Evolutionary conservation across 2,888 invertebrate species (phyloP), one percentile per base, ranked within the genome.

Genomic region (Cyaniris semiargus): DNA sequence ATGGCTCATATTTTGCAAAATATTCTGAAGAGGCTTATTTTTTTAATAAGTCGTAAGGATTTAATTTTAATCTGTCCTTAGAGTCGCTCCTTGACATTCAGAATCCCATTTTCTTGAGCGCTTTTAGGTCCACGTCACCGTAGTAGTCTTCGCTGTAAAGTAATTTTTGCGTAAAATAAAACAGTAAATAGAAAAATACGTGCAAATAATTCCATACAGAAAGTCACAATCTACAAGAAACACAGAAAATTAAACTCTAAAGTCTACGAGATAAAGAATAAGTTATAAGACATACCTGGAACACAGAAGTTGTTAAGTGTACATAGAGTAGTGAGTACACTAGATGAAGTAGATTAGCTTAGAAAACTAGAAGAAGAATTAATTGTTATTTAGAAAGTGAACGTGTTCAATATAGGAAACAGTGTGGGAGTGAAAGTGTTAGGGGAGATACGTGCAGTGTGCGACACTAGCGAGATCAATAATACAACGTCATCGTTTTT

Each of bases 71-170:
- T 88, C 91, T 93, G 90, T 89, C 88, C 87, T 93, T 93, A 82
- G 93, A 93, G 91, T 83, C 89, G 90, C 92, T 89, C 89, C 92
- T 88, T 85, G 90, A 85, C 92, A 93, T 95, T 94, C 93, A 96
- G 92, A 95, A 96, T 88, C 97, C 97, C 93, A 96, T 92, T 90
- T 98, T 98, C 95, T 96, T 97, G 86, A 98, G 94, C 79, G 97
- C 96, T 93, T 98, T 98, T 83, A 98, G 95, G 91, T 98, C 98
- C 85, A 98, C 96, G 87, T 97, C 97, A 83, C 98, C 98, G 90
- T 98, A 98, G 95, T 98, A 98, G 94, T 98, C 98, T 95, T 98
- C 97, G 93, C 98, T 98, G 95, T 84, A 90, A 92, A 85, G 81
- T 76, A 80, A 79, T 79, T 7, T 38, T 53, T 53, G 48, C 3